These are phyloP conservation scores for Pitangus sulphuratus DNA, from an alignment of 2,797 vertebrate genomes.

Conservation along the genomic window DNA sequence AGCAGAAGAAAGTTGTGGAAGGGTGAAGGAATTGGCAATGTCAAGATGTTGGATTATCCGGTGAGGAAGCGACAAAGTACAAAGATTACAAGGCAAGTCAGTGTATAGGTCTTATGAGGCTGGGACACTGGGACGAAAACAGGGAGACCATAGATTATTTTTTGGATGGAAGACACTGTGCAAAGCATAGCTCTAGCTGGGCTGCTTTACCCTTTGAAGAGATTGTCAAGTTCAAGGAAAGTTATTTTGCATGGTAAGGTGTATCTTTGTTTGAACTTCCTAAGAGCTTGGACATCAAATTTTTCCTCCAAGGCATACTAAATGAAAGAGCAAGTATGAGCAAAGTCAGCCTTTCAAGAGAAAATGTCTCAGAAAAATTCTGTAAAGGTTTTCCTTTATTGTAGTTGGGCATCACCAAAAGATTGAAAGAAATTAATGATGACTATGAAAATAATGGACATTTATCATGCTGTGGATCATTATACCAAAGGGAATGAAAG, in stretches of 20 bases:
- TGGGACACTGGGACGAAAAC: not conserved
- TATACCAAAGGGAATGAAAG: not conserved
- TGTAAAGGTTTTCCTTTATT: not conserved
- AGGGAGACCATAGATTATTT: not conserved
- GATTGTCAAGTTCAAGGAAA: not conserved
- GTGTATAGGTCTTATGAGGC: not conserved
- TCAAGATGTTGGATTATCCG: not conserved
- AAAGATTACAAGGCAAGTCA: not conserved
- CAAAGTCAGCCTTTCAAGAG: not conserved
- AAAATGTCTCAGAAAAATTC: not conserved
- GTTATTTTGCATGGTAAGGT: not conserved
- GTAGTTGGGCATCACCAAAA: not conserved
- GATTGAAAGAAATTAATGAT: not conserved
- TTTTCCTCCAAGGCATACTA: not conserved
- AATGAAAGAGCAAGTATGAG: not conserved
- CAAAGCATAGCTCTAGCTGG: not conserved
- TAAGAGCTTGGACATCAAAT: not conserved
- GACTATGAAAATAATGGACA: not conserved
- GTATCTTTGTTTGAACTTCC: not conserved
- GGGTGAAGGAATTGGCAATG: not conserved
- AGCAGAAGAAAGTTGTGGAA: not conserved
- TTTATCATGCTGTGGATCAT: not conserved
- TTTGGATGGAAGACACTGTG: not conserved
- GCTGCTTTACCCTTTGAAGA: not conserved
- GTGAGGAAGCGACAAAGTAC: not conserved